A percentile compares a stretch with the other conserved stretches of the same genome.
Evolutionary conservation across 2,113 vertebrate genomes (phyloP).

Genomic region (Corythaeola cristata): DNA sequence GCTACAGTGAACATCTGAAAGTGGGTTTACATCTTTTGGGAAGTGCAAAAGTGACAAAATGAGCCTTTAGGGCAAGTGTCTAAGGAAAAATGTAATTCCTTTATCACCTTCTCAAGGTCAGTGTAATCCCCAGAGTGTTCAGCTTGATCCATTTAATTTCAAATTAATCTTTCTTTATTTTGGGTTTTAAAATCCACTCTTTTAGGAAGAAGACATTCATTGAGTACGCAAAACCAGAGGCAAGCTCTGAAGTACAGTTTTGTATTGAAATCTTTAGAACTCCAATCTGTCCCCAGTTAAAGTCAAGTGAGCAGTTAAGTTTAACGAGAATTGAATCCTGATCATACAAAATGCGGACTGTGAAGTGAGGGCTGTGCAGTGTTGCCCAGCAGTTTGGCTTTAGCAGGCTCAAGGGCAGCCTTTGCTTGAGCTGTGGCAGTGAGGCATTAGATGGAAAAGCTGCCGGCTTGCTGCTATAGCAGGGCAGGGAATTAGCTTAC

Average conservation of each 20-base stretch:
- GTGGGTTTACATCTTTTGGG: neutral
- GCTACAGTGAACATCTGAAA: slow-evolving; percentile 7
- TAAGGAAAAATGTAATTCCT: neutral
- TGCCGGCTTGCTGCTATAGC: neutral
- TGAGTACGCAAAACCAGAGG: neutral
- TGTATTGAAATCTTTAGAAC: neutral
- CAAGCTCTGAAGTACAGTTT: neutral
- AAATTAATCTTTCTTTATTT: neutral
- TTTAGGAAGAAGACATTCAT: neutral
- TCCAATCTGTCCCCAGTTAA: neutral
- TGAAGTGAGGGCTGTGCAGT: neutral
- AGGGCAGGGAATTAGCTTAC: neutral
- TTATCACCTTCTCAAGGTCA: neutral
- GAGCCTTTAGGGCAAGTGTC: neutral
- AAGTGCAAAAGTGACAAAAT: neutral
- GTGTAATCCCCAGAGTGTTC: neutral
- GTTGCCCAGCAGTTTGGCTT: neutral
- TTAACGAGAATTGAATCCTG: neutral
- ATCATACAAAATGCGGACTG: neutral
- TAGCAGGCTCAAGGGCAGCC: neutral
- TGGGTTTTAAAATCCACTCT: neutral
- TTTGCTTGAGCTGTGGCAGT: neutral
- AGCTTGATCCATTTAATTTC: neutral
- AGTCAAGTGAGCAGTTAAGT: neutral
- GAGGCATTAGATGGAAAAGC: neutral